Conservation (phyloP, 2,797 vertebrate species). For the Semotilus atromaculatus region DNA sequence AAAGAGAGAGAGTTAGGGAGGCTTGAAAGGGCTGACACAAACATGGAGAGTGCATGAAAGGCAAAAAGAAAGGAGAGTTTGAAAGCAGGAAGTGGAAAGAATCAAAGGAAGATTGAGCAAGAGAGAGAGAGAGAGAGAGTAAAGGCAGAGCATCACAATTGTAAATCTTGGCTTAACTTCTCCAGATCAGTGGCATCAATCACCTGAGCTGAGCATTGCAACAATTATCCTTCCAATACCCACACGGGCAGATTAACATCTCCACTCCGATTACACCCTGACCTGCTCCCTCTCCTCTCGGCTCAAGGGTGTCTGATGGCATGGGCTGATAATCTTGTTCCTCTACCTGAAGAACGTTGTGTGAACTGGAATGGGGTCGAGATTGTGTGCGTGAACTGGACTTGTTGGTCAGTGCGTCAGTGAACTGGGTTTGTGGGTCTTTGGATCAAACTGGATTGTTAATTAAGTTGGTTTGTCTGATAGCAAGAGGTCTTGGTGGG, state of each 20-base stretch:
- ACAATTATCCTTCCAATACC: conserved; percentile 82
- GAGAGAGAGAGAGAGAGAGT: conserved; percentile 32
- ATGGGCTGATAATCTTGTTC: conserved; percentile 75
- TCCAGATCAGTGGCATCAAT: conserved; percentile 69
- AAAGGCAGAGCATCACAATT: conserved; percentile 51
- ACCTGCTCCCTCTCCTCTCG: conserved; percentile 57
- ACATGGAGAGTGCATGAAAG: conserved; percentile 36
- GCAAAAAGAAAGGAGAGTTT: conserved; percentile 24
- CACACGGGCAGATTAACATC: conserved; percentile 79
- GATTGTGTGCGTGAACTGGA: conserved; percentile 65
- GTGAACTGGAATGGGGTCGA: conserved; percentile 71
- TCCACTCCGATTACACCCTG: conserved; percentile 75
- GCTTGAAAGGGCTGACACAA: conserved; percentile 45
- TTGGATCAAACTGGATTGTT: conserved; percentile 37
- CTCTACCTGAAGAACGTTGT: conserved; percentile 70
- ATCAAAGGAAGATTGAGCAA: conserved; percentile 21
- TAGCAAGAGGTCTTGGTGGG: conserved; percentile 25
- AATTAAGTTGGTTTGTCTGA: conserved; percentile 43
- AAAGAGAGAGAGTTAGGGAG: conserved; percentile 32
- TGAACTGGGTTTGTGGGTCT: conserved; percentile 46
- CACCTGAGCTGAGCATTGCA: conserved; percentile 75
- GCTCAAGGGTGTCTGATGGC: conserved; percentile 81
- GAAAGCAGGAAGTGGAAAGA: conserved; percentile 29
- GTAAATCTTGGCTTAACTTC: conserved; percentile 72
- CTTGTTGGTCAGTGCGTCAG: conserved; percentile 58